Evolutionary conservation across 2,113 vertebrate genomes (phyloP), one percentile per base, ranked within the genome.

Genomic region (Psilopogon haemacephalus): DNA sequence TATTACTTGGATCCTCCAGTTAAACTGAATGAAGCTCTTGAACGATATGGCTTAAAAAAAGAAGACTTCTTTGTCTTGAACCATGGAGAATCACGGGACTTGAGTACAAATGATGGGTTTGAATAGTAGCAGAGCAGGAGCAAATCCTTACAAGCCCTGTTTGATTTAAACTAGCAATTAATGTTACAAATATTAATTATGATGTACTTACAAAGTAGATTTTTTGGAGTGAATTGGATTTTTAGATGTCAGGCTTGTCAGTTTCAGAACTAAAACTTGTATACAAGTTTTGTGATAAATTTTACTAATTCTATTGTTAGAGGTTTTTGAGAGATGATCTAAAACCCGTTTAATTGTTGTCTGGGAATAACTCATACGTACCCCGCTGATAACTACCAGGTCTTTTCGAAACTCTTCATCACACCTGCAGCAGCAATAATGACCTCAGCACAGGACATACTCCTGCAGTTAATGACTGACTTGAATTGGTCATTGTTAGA

Each of bases 1-100:
- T 97, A 98, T 96, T 99, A 99, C 94, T 96, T 99, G 96, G 99
- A 99, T 69, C 99, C 99, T n/a, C 99, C 98, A 2, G 71, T 93
- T 59, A 98, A 97, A 94, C 95, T 99, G 90, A 97, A 94, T 46
- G 98, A 98, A 97, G 98, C 99, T 60, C 95, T 99, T 90, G 98
- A 98, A 65, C 97, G 97, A 96, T 98, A 98, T 0, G 98, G 98
- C 85, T 97, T 99, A 89, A 97, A 97, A 58, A 95, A 95, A 38
- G 98, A 99, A 9, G 98, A 98, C 59, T 99, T 99, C 97, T 99
- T 99, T 97, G 97, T 98, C 19, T 88, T 99, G 88, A 97, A 97
- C 80, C 99, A 99, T 3, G 99, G 99, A 81, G 99, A 99, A 91
- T 99, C 99, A 33, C 98, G 97, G 84, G 97, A 98, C 30, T 91